Evolutionary conservation across 2,113 vertebrate genomes (phyloP).

Genomic region (Blennius ocellaris): DNA sequence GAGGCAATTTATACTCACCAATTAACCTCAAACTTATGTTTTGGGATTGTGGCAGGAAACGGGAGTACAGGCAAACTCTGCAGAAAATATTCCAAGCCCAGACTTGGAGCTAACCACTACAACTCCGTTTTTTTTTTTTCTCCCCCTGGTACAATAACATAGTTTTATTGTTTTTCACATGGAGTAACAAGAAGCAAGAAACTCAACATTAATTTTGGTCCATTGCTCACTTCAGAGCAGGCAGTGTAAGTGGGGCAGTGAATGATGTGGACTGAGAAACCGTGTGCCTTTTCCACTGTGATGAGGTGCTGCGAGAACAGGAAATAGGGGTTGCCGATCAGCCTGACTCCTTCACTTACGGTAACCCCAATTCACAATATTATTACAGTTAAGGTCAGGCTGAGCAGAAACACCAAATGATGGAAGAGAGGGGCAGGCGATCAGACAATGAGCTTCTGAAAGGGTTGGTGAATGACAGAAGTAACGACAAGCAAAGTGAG

Average conservation of each 20-base stretch:
- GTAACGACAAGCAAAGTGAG: constrained; percentile 32
- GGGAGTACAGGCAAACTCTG: too few relatives aligned
- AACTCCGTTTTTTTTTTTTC: too few relatives aligned
- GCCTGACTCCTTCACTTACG: constrained; percentile 56
- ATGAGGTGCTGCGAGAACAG: constrained; percentile 67
- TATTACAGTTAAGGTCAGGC: constrained; percentile 72
- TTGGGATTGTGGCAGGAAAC: too few relatives aligned
- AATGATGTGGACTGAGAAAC: constrained; percentile 56
- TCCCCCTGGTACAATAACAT: too few relatives aligned
- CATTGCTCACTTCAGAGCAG: constrained; percentile 24
- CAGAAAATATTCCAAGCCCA: too few relatives aligned
- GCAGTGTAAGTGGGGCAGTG: constrained; percentile 36
- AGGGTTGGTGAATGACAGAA: constrained; percentile 13
- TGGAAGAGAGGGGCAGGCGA: constrained; percentile 18
- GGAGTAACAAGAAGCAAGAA: not conserved
- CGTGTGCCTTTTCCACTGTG: constrained; percentile 60
- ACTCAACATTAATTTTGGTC: constrained; percentile 2
- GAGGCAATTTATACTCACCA: too few relatives aligned
- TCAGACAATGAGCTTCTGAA: constrained; percentile 30
- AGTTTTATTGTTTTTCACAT: too few relatives aligned
- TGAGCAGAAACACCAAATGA: constrained; percentile 31
- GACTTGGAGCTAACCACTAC: too few relatives aligned
- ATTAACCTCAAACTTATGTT: too few relatives aligned
- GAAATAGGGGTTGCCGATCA: constrained; percentile 72
- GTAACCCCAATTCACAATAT: constrained; percentile 75